Conservation (phyloP, 2,113 vertebrate species). For the Caranx melampygus region DNA sequence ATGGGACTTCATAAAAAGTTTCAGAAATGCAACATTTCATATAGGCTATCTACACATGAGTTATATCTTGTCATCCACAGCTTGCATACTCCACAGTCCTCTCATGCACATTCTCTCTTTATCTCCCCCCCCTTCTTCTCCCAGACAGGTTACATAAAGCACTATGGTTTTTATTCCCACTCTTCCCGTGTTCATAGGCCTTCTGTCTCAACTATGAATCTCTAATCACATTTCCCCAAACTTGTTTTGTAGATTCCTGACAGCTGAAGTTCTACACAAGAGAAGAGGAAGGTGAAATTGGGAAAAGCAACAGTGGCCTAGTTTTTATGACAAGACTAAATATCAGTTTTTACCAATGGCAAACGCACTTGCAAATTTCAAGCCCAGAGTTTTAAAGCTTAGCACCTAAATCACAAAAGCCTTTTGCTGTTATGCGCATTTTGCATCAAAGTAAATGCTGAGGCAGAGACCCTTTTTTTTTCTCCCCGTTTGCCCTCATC, state of each 20-base stretch:
- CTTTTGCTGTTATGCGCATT: slow-evolving; percentile 50
- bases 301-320: slow-evolving; percentile 61
- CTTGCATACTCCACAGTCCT: slow-evolving; percentile 42
- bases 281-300: slow-evolving; percentile 43
- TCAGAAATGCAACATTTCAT: slow-evolving; percentile 50
- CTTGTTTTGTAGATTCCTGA: slow-evolving; percentile 57
- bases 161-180: slow-evolving; percentile 51
- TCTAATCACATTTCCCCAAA: slow-evolving; percentile 65
- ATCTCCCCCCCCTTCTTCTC: slow-evolving; percentile 39
- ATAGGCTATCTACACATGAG: slow-evolving; percentile 48
- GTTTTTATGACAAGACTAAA: slow-evolving; percentile 52
- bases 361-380: slow-evolving; percentile 32
- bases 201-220: slow-evolving; percentile 53
- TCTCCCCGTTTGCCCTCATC: slow-evolving; percentile 22
- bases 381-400: slow-evolving; percentile 50
- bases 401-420: slow-evolving; percentile 45
- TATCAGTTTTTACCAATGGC: slow-evolving; percentile 56
- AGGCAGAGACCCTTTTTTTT: slow-evolving; percentile 27
- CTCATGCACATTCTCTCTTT: slow-evolving; percentile 27
- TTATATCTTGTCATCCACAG: slow-evolving; percentile 50
- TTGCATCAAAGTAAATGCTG: slow-evolving; percentile 58
- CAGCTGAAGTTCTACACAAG: slow-evolving; percentile 57
- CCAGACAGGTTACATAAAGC: slow-evolving; percentile 59
- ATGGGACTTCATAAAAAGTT: slow-evolving; percentile 44
- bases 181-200: slow-evolving; percentile 34